Evolutionary conservation across 2,797 vertebrate species (phyloP).

Genomic region (Urosaurus nigricauda): DNA sequence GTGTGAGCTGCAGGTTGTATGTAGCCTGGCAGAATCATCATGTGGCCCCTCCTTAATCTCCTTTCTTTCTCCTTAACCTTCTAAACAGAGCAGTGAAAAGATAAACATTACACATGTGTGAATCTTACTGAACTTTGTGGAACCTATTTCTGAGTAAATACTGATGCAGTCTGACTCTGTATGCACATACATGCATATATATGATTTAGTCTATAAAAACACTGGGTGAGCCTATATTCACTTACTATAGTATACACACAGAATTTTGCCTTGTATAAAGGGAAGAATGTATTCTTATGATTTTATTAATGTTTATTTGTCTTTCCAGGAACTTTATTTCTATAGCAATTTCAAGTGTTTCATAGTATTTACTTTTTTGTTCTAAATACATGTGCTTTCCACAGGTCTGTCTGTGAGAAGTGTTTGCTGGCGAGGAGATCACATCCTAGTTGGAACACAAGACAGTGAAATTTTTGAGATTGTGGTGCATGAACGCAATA

Average conservation of each 20-base stretch:
- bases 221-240: not conserved
- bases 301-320: constrained; percentile 4
- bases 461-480: constrained; percentile 99
- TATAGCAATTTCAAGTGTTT: not conserved
- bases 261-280: not conserved
- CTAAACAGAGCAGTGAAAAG: not conserved
- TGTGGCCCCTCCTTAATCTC: too few relatives aligned
- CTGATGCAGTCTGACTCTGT: too few relatives aligned
- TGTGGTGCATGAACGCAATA: constrained; percentile 97
- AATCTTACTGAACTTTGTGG: not conserved
- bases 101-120: not conserved
- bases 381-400: constrained; percentile 47
- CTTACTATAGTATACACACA: not conserved
- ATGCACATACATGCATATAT: not conserved
- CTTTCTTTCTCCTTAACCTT: not conserved
- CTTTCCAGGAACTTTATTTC: not conserved
- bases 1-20: too few relatives aligned
- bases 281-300: not conserved
- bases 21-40: too few relatives aligned
- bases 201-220: not conserved
- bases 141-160: not conserved
- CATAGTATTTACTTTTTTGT: constrained; percentile 4
- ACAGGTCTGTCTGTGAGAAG: constrained; percentile 96
- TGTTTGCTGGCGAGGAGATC: constrained; percentile 98
- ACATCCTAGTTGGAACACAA: constrained; percentile 97